Evolutionary conservation across 2,888 invertebrate species (phyloP).

Genomic region (Xanthia icteritia): DNA sequence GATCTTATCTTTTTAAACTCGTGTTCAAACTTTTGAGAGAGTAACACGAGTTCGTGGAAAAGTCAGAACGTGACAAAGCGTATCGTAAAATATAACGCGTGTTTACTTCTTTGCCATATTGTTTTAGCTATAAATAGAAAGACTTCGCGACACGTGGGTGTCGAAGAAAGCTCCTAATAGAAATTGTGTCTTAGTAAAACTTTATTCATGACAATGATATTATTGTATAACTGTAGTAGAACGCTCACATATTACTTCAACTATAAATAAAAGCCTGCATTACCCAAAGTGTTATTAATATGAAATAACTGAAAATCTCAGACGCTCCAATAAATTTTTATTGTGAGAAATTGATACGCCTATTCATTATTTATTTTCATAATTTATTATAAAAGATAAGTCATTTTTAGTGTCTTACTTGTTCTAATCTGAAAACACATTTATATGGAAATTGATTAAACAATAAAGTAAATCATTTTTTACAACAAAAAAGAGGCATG

Average conservation of each 20-base stretch:
- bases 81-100: slow-evolving; percentile 1
- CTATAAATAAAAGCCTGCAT: background rate
- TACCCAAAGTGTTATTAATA: background rate
- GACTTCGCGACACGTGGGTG: slow-evolving; percentile 17
- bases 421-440: too few species aligned
- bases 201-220: slow-evolving; percentile 7
- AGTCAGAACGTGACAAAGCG: background rate
- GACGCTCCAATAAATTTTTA: background rate
- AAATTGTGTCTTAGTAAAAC: background rate
- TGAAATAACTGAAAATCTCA: background rate
- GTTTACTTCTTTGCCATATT: slow-evolving; percentile 29
- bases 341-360: background rate
- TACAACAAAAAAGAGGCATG: too few species aligned
- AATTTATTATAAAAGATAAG: too few species aligned
- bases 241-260: background rate
- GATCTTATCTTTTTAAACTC: background rate
- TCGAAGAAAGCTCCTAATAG: slow-evolving; percentile 8
- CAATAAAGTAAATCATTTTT: too few species aligned
- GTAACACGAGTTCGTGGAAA: background rate
- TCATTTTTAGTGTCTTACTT: too few species aligned
- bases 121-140: slow-evolving; percentile 11
- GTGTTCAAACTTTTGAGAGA: background rate
- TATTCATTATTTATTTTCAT: too few species aligned
- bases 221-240: background rate
- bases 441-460: too few species aligned